phyloP scores from a whole-genome alignment of 2,113 vertebrate species.

The Sapayoa aenigma region DNA sequence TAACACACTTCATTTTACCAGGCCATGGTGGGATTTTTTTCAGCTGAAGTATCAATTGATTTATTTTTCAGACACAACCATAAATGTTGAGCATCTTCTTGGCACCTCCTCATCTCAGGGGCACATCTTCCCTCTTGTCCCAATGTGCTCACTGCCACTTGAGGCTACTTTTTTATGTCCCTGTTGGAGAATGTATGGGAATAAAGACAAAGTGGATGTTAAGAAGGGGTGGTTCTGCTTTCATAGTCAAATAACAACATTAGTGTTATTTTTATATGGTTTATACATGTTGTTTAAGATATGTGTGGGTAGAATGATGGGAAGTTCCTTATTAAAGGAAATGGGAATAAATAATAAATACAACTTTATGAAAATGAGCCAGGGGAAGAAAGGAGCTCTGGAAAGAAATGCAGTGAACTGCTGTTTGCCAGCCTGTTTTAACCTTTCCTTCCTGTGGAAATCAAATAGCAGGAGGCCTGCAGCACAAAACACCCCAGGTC shows the following conservation, averaged over 20 bases:
- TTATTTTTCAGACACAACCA: not conserved
- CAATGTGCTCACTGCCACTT: accelerated
- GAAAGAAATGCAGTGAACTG: not conserved
- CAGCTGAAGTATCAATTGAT: not conserved
- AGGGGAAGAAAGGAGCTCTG: not conserved
- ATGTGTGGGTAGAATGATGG: not conserved
- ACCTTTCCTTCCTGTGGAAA: not conserved
- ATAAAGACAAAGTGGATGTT: not conserved
- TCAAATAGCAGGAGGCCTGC: not conserved
- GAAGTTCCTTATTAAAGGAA: not conserved
- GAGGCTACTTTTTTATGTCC: not conserved
- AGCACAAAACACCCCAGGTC: not conserved
- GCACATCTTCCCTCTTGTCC: not conserved
- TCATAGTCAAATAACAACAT: not conserved
- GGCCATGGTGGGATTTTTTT: not conserved
- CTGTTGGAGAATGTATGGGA: not conserved
- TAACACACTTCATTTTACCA: not conserved
- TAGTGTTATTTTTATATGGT: not conserved
- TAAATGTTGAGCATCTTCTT: not conserved
- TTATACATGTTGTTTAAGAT: not conserved
- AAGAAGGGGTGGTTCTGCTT: not conserved
- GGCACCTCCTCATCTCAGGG: not conserved
- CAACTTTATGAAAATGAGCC: not conserved
- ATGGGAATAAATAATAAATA: not conserved
- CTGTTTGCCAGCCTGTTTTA: not conserved